These are phyloP conservation scores for Stigmatopora nigra DNA, from an alignment of 2,113 vertebrate species.

Conservation along the genomic window DNA sequence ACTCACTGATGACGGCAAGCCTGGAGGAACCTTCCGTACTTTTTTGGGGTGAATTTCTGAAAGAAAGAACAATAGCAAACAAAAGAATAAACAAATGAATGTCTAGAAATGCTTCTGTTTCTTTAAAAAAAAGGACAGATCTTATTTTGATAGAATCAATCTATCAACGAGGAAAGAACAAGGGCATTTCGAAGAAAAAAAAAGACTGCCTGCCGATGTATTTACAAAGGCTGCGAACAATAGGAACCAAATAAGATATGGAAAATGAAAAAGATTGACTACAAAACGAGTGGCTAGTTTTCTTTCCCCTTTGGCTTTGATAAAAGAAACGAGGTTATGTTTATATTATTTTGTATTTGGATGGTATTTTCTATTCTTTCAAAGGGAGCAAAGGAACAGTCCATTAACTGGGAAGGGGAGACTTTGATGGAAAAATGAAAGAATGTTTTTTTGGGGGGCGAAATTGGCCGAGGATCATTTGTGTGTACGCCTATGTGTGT, in stretches of 20 bases:
- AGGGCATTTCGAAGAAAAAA: conserved; percentile 20
- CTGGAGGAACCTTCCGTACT: conserved; percentile 93
- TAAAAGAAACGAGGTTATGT: conserved; percentile 34
- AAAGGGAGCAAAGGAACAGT: conserved; percentile 40
- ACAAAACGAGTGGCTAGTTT: conserved; percentile 15
- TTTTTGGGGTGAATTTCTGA: conserved; percentile 92
- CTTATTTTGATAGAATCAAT: conserved; percentile 31
- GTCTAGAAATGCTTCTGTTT: conserved; percentile 18
- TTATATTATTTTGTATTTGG: conserved; percentile 45
- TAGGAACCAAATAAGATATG: conserved; percentile 17
- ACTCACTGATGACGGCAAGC: conserved; percentile 96
- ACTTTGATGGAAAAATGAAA: conserved; percentile 60
- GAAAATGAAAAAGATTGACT: conserved; percentile 13
- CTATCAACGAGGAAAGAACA: conserved; percentile 7
- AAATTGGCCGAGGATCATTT: conserved; percentile 18
- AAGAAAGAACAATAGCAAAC: conserved; percentile 35
- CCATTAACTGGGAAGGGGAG: conserved; percentile 55
- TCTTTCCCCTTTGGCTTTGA: conserved; percentile 4
- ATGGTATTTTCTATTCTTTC: conserved; percentile 28
- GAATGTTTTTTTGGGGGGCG: conserved; percentile 21
- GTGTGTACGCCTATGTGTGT: conserved; percentile 13
- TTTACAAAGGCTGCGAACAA: conserved; percentile 37
- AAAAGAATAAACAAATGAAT: conserved; percentile 26
- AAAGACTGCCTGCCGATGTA: not conserved
- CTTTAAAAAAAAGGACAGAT: not conserved